Conservation (phyloP, 2,113 vertebrate species). For the Sinocyclocheilus anophthalmus region DNA sequence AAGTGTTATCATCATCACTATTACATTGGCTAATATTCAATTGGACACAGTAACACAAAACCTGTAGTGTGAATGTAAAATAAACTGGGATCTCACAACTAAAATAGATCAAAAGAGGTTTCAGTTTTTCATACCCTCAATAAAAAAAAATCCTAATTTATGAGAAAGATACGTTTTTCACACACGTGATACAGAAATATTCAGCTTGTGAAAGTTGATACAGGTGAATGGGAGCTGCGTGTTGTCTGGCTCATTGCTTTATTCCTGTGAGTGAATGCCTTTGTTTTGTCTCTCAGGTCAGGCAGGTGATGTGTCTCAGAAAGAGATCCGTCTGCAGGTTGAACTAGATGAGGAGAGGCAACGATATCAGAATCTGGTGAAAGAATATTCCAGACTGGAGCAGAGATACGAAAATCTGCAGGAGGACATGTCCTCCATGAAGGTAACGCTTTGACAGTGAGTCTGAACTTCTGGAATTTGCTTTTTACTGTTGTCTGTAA, state of each 20-base stretch:
- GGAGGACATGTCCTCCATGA: slow-evolving; percentile 82
- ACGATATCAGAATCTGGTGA: slow-evolving; percentile 92
- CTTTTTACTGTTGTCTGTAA: not conserved
- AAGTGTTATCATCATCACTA: not conserved
- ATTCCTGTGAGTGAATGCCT: slow-evolving; percentile 2
- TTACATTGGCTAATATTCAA: not conserved
- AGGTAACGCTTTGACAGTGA: slow-evolving; percentile 68
- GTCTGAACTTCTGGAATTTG: not conserved
- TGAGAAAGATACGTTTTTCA: not conserved
- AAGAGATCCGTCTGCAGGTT: slow-evolving; percentile 74
- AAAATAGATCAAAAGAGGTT: not conserved
- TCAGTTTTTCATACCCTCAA: not conserved
- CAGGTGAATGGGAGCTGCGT: too few species aligned
- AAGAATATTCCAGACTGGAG: slow-evolving; percentile 89
- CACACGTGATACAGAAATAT: not conserved
- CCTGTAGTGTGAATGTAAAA: not conserved
- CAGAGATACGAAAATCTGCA: slow-evolving; percentile 89
- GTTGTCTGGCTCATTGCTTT: not conserved
- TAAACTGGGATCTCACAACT: not conserved
- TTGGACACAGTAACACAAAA: not conserved
- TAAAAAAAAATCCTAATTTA: not conserved
- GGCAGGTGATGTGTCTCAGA: slow-evolving; percentile 58
- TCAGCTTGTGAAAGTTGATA: not conserved
- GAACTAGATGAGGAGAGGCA: slow-evolving; percentile 88
- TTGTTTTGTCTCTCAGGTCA: slow-evolving; percentile 56